A percentile compares a stretch with the other conserved stretches of the same genome.
These are phyloP conservation scores for Lobophora halterata DNA, from an alignment of 2,888 invertebrate species.

Conservation along the genomic window DNA sequence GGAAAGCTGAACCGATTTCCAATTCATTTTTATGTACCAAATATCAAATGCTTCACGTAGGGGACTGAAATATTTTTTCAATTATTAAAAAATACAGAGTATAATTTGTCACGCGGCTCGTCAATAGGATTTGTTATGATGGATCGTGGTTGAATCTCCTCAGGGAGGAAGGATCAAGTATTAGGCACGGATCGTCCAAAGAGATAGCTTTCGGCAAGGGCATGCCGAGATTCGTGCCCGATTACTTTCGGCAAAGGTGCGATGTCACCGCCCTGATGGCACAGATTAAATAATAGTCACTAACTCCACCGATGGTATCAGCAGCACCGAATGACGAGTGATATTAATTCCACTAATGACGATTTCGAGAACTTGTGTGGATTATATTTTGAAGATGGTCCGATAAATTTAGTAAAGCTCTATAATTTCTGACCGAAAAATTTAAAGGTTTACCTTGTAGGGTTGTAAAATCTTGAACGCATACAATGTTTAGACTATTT, in stretches of 20 bases:
- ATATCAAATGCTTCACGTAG: too few relatives aligned
- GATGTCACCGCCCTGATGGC: conserved; percentile 62
- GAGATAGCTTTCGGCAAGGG: conserved; percentile 29
- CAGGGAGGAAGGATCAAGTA: conserved; percentile 41
- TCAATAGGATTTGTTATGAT: conserved; percentile 63
- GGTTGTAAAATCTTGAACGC: too few relatives aligned
- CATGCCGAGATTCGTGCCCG: conserved; percentile 45
- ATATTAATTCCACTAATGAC: conserved; percentile 48
- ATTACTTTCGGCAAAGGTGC: conserved; percentile 70
- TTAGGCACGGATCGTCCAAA: conserved; percentile 26
- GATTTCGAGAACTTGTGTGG: conserved; percentile 38
- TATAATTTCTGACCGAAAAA: conserved; percentile 9
- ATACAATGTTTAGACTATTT: too few relatives aligned
- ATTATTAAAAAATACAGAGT: background rate
- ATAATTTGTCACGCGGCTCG: conserved; percentile 43
- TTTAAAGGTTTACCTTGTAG: too few relatives aligned
- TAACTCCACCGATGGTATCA: conserved; percentile 52
- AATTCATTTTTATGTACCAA: too few relatives aligned
- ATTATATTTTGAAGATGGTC: conserved; percentile 32
- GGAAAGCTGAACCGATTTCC: too few relatives aligned
- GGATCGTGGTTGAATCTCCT: conserved; percentile 47
- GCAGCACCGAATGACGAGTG: conserved; percentile 52
- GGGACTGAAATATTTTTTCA: too few relatives aligned
- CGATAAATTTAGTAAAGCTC: conserved; percentile 11
- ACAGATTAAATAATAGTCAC: too few relatives aligned